Evolutionary conservation across 2,888 invertebrate species (phyloP).

Genomic region (Thecocarcelia acutangulata): DNA sequence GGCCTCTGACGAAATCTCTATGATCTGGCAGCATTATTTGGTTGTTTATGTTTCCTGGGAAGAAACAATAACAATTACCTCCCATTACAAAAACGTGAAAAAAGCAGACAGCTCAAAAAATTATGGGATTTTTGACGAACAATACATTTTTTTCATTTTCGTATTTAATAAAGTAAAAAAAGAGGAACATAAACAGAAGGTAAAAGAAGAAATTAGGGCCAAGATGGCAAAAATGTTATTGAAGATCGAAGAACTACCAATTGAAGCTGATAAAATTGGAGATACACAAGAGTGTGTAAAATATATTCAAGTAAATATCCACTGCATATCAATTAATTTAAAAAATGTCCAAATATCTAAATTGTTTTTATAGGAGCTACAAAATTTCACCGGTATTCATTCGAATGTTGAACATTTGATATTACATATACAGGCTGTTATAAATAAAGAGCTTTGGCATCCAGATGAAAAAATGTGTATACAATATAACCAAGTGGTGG

Average conservation of each 20-base stretch:
- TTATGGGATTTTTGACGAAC: no score
- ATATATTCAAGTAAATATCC: slow-evolving; percentile 47
- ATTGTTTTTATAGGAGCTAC: slow-evolving; percentile 51
- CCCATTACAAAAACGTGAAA: no score
- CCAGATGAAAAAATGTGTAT: slow-evolving; percentile 34
- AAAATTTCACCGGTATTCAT: slow-evolving; percentile 34
- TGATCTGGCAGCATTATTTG: not conserved
- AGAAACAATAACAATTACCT: not conserved
- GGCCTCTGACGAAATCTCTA: no score
- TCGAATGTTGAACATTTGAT: slow-evolving; percentile 63
- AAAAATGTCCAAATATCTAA: not conserved
- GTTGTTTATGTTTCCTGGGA: slow-evolving; percentile 14
- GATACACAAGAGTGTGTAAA: slow-evolving; percentile 54
- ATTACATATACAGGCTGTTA: slow-evolving; percentile 67
- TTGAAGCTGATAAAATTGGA: slow-evolving; percentile 38
- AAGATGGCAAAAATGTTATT: slow-evolving; percentile 37
- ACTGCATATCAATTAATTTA: not conserved
- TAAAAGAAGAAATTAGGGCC: not conserved
- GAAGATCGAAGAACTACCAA: slow-evolving; percentile 46
- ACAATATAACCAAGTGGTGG: slow-evolving; percentile 73
- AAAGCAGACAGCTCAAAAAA: no score
- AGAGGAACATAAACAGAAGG: not conserved
- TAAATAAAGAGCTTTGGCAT: slow-evolving; percentile 57
- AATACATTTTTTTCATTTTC: no score
- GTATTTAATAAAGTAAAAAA: not conserved